Conservation (phyloP, 1,140 invertebrate species). For the Bombyx mori region DNA sequence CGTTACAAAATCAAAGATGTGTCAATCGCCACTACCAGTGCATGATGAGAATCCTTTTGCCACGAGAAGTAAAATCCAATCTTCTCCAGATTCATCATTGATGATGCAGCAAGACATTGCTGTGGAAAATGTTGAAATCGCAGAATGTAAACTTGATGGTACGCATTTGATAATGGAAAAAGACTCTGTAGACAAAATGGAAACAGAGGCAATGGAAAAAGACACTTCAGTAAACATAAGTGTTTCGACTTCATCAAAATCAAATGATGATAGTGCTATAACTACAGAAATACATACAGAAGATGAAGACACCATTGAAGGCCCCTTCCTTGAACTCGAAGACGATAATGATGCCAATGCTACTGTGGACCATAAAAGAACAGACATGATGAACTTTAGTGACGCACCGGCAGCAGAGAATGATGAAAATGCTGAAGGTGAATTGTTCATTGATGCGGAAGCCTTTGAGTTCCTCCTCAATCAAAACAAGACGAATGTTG, state of each 20-base stretch:
- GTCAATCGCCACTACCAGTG: constrained; percentile 21
- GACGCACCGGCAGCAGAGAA: constrained; percentile 27
- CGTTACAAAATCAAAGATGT: constrained; percentile 37
- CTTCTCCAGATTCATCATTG: constrained; percentile 12
- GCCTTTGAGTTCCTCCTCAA: constrained; percentile 60
- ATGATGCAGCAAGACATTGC: constrained; percentile 1
- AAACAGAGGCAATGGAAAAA: constrained; percentile 22
- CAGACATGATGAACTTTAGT: constrained; percentile 39
- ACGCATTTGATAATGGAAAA: background rate
- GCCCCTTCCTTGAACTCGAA: constrained; percentile 53
- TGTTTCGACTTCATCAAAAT: constrained; percentile 33
- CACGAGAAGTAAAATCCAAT: constrained; percentile 14
- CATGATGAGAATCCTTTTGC: constrained; percentile 16
- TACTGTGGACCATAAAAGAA: constrained; percentile 23
- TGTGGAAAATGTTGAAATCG: constrained; percentile 1
- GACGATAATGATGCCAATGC: constrained; percentile 25
- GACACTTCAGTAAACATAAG: constrained; percentile 19
- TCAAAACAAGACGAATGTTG: constrained; percentile 49
- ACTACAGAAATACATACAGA: constrained; percentile 45
- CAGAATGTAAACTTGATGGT: background rate
- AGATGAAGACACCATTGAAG: constrained; percentile 64
- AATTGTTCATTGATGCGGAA: constrained; percentile 62
- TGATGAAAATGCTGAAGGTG: constrained; percentile 36
- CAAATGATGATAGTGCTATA: constrained; percentile 28
- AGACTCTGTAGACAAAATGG: constrained; percentile 15